Evolutionary conservation across 2,888 invertebrate genomes (phyloP), one percentile per base, ranked within the genome.

Genomic region (Dendrolimus pini): DNA sequence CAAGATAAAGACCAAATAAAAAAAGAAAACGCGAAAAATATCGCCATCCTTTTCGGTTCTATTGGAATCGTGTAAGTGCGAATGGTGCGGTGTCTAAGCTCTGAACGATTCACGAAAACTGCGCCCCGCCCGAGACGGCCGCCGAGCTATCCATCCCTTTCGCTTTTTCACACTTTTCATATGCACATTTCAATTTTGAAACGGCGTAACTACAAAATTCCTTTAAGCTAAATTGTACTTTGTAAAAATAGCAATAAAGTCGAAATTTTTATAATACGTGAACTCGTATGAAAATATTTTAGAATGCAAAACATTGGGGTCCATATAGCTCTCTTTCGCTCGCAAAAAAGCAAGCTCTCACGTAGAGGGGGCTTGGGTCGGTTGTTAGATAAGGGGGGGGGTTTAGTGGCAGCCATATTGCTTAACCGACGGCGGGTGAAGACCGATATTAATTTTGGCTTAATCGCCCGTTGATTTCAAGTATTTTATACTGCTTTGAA

Each of bases 141-240:
- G 85, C 82, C 82, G 47, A 47, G 88, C 88, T 90, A 90, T 89
- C 89, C 82, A 82, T 90, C 90, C 87, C 90, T 89, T 88, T 90
- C 90, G 80, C 80, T 90, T 90, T 90, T 90, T 90, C 86, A 86
- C 89, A 90, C 89, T 90, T 90, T 90, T 90, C 89, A 87, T 82
- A 69, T 75, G 65, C 66, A 61, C 57, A n/a, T 18, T 61, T 54
- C 64, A 70, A 56, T 56, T 63, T 7, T 55, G 53, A 59, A 82
- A 74, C 10, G 79, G 42, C 62, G 54, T 58, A 81, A 66, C 30
- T 64, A 53, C 57, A 47, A 0, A 0, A 1, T 52, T 7, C 2
- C 1, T 1, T 0, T 60, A 62, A 55, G 14, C 30, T 0, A 78
- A 74, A 64, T 61, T 65, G 1, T 52, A 70, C 71, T 62, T 56